phyloP scores from a whole-genome alignment of 2,797 vertebrate genomes.

The Crocodylus rhombifer region DNA sequence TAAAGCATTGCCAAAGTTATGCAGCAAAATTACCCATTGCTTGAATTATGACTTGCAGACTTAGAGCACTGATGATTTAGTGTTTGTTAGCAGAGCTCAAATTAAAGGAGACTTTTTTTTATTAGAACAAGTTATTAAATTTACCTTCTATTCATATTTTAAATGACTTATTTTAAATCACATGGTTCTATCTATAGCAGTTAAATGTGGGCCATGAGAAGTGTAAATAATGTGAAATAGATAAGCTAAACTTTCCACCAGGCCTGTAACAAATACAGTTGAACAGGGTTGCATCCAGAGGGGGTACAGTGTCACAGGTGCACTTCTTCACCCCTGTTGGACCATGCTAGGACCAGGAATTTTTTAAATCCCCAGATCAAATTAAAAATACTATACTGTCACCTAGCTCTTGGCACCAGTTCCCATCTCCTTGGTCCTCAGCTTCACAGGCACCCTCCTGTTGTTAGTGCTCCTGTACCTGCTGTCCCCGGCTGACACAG shows the following conservation, averaged over 20 bases:
- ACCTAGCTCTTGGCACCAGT: too few species aligned
- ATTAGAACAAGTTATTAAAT: accelerated
- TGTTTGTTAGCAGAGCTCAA: not conserved
- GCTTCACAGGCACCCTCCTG: too few species aligned
- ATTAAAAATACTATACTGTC: too few species aligned
- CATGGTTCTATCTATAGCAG: not conserved
- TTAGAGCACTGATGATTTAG: not conserved
- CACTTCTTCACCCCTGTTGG: too few species aligned
- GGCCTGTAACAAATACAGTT: not conserved
- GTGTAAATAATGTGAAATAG: not conserved
- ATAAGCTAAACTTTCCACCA: not conserved
- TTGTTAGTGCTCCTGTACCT: too few species aligned
- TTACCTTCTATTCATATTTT: not conserved
- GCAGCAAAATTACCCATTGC: not conserved
- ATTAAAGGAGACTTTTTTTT: not conserved
- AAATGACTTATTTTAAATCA: not conserved
- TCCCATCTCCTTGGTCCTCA: too few species aligned
- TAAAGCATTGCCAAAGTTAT: accelerated
- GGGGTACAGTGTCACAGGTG: too few species aligned
- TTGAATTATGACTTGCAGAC: not conserved
- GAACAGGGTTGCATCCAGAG: not conserved
- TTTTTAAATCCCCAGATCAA: too few species aligned
- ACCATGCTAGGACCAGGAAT: too few species aligned
- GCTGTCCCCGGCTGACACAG: too few species aligned
- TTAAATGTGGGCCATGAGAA: not conserved